Evolutionary conservation across 2,113 vertebrate species (phyloP), one percentile per base, ranked within the genome.

Genomic region (Coturnix japonica): DNA sequence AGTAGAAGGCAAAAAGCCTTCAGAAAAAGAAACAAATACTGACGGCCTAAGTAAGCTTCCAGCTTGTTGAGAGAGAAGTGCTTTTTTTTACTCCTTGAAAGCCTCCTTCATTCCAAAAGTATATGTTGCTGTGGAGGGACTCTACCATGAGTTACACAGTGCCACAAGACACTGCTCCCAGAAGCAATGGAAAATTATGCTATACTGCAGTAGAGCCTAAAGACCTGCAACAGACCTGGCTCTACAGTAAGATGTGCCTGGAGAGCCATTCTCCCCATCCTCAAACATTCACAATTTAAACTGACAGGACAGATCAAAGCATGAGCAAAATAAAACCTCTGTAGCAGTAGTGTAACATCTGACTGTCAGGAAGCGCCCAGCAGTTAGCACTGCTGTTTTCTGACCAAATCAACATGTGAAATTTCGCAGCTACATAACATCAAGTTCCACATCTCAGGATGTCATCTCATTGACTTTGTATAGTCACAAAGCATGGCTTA

Each of bases 141-240:
- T 33, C 39, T 23, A 6, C 17, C 33, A 30, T 12, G 44, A 70
- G 12, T 7, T 31, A 28, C 35, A 73, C 9, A 0, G 2, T 15
- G 13, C 6, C 12, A 2, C 4, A 7, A 31, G 2, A 60, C 2
- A 83, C 4, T 1, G 1, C 18, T 88, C 18, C 9, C 0, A 3
- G 35, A 6, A 4, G 35, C 2, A 70, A 18, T 53, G 12, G 9
- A 11, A 83, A 31, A 49, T 31, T 31, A 43, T 3, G 25, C 0
- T 18, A 6, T 28, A 61, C 22, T 25, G 20, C 25, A 23, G 19
- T 22, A 49, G 37, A 87, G 12, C 10, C 6, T 23, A 70, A 57
- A 60, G 26, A 31, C 16, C 13, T 31, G 28, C 10, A n/a, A 13
- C 51, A 81, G 33, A 25, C 33, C 16, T 31, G 14, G 1, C 39